Evolutionary conservation across 2,888 invertebrate genomes (phyloP).

Genomic region (Alitta virens): DNA sequence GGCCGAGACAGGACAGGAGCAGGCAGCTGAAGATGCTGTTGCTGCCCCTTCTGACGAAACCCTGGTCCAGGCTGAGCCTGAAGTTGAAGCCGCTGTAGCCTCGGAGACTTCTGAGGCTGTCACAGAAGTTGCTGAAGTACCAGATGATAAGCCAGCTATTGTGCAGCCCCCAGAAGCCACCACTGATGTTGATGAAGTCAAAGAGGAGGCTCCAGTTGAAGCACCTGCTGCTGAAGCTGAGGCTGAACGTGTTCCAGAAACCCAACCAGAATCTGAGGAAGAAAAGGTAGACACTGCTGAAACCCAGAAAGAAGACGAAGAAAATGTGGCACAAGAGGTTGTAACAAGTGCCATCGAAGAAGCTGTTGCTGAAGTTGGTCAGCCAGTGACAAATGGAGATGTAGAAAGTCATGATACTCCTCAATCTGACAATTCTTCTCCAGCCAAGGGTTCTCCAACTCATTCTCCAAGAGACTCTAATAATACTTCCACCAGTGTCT

Average conservation of each 20-base stretch:
- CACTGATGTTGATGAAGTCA: too few species aligned
- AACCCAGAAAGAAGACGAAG: background rate
- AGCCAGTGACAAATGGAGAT: background rate
- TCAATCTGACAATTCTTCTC: too few species aligned
- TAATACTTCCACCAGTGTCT: too few species aligned
- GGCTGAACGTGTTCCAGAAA: background rate
- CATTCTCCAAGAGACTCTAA: too few species aligned
- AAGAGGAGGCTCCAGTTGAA: too few species aligned
- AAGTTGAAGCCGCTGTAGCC: conserved; percentile 20
- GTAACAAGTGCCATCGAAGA: background rate
- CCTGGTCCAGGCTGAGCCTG: conserved; percentile 34
- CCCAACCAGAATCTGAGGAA: background rate
- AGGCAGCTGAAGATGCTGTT: background rate
- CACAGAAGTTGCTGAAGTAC: too few species aligned
- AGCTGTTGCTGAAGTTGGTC: background rate
- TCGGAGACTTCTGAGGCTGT: background rate
- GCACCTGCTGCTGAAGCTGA: too few species aligned
- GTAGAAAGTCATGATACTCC: background rate
- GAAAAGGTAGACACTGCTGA: background rate
- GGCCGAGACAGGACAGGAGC: conserved; percentile 1
- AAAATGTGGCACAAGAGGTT: background rate
- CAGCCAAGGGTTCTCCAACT: too few species aligned
- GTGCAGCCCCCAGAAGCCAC: too few species aligned
- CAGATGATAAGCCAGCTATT: too few species aligned
- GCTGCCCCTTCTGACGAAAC: background rate